phyloP scores from a whole-genome alignment of 2,888 invertebrate species.

The Halocaridina rubra region DNA sequence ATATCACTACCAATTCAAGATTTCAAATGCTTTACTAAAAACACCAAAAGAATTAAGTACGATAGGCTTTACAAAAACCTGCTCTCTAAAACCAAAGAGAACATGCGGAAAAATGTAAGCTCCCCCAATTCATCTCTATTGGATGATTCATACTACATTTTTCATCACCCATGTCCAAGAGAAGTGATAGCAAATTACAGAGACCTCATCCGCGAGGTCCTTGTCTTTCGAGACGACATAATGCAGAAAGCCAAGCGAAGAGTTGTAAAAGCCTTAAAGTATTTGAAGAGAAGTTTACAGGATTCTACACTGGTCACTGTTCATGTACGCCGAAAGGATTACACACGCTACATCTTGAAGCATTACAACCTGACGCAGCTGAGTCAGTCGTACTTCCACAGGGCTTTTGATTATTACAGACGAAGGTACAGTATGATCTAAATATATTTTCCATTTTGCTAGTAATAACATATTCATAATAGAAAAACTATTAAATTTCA shows the following conservation, averaged over 20 bases:
- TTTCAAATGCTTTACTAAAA: neutral
- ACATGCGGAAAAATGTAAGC: neutral
- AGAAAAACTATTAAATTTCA: no score
- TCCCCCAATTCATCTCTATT: neutral
- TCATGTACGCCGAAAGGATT: constrained; percentile 31
- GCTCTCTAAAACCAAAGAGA: neutral
- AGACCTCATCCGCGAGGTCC: neutral
- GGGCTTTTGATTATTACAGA: constrained; percentile 27
- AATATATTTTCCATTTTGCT: no score
- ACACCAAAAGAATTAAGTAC: neutral
- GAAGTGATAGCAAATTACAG: constrained; percentile 2
- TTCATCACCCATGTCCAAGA: neutral
- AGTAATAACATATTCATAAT: no score
- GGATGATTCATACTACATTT: neutral
- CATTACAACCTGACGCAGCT: constrained; percentile 23
- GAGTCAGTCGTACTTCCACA: constrained; percentile 11
- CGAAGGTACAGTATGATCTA: constrained; percentile 4
- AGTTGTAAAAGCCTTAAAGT: neutral
- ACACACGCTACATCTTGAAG: neutral
- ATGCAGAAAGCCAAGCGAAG: neutral
- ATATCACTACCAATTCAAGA: constrained; percentile 6
- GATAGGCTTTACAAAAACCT: neutral
- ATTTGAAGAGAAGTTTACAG: neutral
- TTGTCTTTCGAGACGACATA: neutral
- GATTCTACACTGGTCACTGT: constrained; percentile 28